These are phyloP conservation scores for Tetragonula clypearis DNA, from an alignment of 1,140 invertebrate species.

Conservation along the genomic window DNA sequence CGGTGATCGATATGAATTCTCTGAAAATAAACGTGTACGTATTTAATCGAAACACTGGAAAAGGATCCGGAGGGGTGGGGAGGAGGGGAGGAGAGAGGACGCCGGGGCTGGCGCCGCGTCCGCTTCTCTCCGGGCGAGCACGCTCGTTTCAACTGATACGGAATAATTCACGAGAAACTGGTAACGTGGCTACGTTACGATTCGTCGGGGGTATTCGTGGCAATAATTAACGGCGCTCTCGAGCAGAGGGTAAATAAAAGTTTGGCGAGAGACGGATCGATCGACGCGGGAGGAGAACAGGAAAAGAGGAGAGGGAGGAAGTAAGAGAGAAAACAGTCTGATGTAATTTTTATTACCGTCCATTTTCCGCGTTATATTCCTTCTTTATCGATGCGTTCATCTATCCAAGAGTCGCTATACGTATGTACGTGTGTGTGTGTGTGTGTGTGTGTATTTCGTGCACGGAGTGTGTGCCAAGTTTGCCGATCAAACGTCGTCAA, in stretches of 20 bases:
- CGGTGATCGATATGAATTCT: background rate
- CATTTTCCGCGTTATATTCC: conserved; percentile 17
- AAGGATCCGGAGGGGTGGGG: background rate
- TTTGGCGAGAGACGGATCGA: conserved; percentile 30
- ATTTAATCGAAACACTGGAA: conserved; percentile 14
- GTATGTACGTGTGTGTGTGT: too few relatives aligned
- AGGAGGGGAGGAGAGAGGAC: too few relatives aligned
- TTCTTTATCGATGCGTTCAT: conserved; percentile 20
- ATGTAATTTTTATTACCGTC: conserved; percentile 58
- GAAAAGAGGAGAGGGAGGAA: background rate
- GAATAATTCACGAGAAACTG: conserved; percentile 46
- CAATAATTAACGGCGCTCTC: conserved; percentile 41
- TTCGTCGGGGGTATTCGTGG: conserved; percentile 44
- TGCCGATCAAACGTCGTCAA: too few relatives aligned
- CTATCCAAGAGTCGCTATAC: background rate
- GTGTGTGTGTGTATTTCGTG: background rate
- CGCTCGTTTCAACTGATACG: conserved; percentile 27
- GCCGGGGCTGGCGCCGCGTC: too few relatives aligned
- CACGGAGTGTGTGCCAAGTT: too few relatives aligned
- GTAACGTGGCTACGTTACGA: conserved; percentile 33
- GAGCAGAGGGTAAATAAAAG: conserved; percentile 46
- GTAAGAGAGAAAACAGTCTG: background rate
- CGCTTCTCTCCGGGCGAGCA: too few relatives aligned
- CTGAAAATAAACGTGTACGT: conserved; percentile 8
- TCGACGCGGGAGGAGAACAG: background rate